Evolutionary conservation across 2,888 invertebrate species (phyloP), one percentile per base, ranked within the genome.

Genomic region (Baronia brevicornis): DNA sequence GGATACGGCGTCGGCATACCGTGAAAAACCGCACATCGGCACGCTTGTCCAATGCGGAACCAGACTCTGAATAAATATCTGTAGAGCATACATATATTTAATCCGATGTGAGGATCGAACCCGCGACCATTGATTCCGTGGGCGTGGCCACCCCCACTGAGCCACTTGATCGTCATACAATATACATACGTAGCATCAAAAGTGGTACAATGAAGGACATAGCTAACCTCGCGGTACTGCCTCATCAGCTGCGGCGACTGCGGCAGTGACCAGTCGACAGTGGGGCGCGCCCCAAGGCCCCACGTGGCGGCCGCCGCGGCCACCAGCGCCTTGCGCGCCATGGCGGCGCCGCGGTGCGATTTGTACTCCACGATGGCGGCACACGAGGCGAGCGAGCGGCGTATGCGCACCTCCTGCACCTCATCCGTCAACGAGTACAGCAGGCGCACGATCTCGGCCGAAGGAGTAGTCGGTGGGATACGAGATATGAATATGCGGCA

Each of bases 301-400:
- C 82, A 82, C 3, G 75, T 80, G 8, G 79, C 79, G 9, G 77
- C 54, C 0, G 87, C 86, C 3, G 87, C 78, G 15, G 90, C 80
- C 51, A 86, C 84, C 41, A 84, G 63, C 46, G 78, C 75, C 61
- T 80, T 79, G 43, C 75, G 65, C 14, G 79, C 80, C 77, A 78
- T 80, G 7, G 80, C 80, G 1, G 87, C 91, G 10, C 89, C 89
- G 44, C 90, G 86, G 70, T 93, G 93, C 15, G 79, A 79, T 58
- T 87, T 87, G 62, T 91, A 94, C 55, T 91, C 91, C 9, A 93
- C 88, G 49, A 93, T 88, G 17, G 90, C 91, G 47, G 89, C 91
- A 25, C 90, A 73, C 1, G 72, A 66, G 7, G 75, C 71, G 7
- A 67, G 51, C 4, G 74, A 68, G 24, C 78, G 78, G n/a, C 78